Evolutionary conservation across 2,888 invertebrate species (phyloP), one percentile per base, ranked within the genome.

Genomic region (Rhimphoctona megacephalus): DNA sequence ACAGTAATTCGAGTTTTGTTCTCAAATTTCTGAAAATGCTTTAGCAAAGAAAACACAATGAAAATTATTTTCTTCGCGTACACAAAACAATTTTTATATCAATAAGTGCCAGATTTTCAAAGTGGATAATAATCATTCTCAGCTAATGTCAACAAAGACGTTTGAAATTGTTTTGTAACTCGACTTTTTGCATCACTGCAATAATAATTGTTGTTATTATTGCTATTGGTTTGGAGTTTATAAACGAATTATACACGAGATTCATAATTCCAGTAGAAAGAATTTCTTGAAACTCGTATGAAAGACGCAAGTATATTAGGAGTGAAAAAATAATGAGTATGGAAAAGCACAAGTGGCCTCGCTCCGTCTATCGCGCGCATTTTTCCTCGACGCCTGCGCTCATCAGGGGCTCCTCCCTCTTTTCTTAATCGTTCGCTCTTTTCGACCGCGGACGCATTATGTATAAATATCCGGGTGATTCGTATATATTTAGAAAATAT

Each of bases 401-500:
- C 67, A 67, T 67, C 39, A 39, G 25, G 22, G 67, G 5, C 64
- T 46, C 49, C 49, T 36, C 6, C 74, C 46, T 19, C 76, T 30
- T 46, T 17, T 33, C 57, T 61, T 22, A 66, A 66, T 77, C 64
- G 22, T n/a, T 77, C 49, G 64, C 61, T 74, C 61, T 61, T 74
- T 70, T 25, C 79, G 49, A 46, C 19, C 80, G 80, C 64, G 69
- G 52, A 73, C 66, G 83, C 83, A 86, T 86, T 86, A 66, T 77
- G 76, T 78, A 86, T 84, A 86, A 84, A 86, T 86, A 86, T 84
- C 86, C 86, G 81, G 81, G 81, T 86, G 86, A 86, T 83, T 86
- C 86, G 86, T 81, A 81, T 86, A 86, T 86, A 86, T 86, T 86
- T 84, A 84, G 83, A 83, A 81, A 84, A 86, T 81, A 74, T 78